phyloP scores from a whole-genome alignment of 2,113 vertebrate genomes.

The Coreoperca whiteheadi region DNA sequence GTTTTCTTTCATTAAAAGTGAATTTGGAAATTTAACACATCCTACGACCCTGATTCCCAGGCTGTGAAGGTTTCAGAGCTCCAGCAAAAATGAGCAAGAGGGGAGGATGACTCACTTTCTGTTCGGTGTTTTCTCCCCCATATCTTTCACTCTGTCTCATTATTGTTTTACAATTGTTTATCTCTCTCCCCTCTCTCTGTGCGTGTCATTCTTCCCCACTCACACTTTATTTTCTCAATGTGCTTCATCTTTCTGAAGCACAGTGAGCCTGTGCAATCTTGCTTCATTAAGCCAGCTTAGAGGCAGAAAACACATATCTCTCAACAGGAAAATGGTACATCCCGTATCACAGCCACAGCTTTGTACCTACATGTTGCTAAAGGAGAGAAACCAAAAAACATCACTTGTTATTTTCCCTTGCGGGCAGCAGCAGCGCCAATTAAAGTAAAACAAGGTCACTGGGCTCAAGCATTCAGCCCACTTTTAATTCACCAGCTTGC shows the following conservation, averaged over 20 bases:
- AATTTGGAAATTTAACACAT: conserved; percentile 65
- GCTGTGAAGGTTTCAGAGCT: conserved; percentile 27
- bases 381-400: neutral
- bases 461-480: conserved; percentile 40
- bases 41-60: conserved; percentile 32
- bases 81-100: conserved; percentile 13
- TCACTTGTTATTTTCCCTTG: conserved; percentile 43
- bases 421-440: conserved; percentile 41
- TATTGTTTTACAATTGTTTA: conserved; percentile 34
- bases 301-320: conserved; percentile 44
- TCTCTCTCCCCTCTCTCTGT: neutral
- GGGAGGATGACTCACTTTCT: conserved; percentile 15
- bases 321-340: conserved; percentile 34
- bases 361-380: conserved; percentile 28
- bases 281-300: conserved; percentile 61
- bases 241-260: neutral
- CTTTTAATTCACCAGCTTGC: conserved; percentile 44
- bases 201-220: neutral
- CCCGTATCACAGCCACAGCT: conserved; percentile 18
- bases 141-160: neutral
- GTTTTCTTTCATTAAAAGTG: conserved; percentile 69
- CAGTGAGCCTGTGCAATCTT: conserved; percentile 7
- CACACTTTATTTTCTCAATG: conserved; percentile 23
- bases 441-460: conserved; percentile 68
- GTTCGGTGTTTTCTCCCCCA: neutral